Evolutionary conservation across 2,797 vertebrate species (phyloP).

Genomic region (Ctenosaura bakeri): DNA sequence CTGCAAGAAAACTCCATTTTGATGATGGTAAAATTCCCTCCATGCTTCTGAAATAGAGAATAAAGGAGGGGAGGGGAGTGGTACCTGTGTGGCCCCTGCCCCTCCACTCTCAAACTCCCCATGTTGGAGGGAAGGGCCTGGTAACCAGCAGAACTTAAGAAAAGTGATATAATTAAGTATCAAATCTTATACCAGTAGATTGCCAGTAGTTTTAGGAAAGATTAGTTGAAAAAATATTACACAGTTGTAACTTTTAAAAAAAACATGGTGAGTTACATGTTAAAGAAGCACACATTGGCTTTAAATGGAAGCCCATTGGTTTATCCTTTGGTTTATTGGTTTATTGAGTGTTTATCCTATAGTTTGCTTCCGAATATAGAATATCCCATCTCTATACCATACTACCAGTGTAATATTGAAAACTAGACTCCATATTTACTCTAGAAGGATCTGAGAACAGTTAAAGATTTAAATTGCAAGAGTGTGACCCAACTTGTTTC

Average conservation of each 20-base stretch:
- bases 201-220: background rate
- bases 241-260: no score
- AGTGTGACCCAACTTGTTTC: slow-evolving; percentile 36
- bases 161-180: background rate
- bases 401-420: background rate
- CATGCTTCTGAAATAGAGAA: no score
- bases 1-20: background rate
- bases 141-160: background rate
- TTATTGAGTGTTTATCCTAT: slow-evolving; percentile 16
- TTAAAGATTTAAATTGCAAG: slow-evolving; percentile 43
- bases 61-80: no score
- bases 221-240: background rate
- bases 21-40: background rate
- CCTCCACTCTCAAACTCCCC: no score
- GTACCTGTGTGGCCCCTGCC: no score
- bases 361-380: slow-evolving; percentile 39
- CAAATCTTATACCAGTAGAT: background rate
- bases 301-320: slow-evolving; percentile 46
- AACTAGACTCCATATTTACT: slow-evolving; percentile 37
- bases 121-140: no score
- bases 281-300: background rate
- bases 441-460: slow-evolving; percentile 38
- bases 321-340: background rate
- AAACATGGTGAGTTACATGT: background rate
- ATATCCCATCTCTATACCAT: background rate